Evolutionary conservation across 1,140 invertebrate genomes (phyloP), one percentile per base, ranked within the genome.

Genomic region (Araneus ventricosus): DNA sequence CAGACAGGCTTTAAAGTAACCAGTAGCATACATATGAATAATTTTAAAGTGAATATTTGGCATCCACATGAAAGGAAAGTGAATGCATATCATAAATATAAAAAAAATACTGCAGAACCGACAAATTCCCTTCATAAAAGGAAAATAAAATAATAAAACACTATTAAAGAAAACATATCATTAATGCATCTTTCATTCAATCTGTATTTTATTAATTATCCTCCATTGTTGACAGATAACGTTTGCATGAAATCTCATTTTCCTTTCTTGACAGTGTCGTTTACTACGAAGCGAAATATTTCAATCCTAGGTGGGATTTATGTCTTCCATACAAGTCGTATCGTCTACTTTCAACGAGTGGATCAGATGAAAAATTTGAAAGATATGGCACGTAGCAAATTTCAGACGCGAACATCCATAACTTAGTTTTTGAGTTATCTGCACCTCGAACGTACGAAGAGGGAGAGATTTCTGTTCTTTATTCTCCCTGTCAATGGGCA

Each of bases 371-470:
- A 37, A 75, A 75, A 75, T 75, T 75, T 75, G 70, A 75, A 75
- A 75, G 70, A 75, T 34, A 75, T 37, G 63, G 70, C 70, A 75
- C 70, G 30, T 75, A 75, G 70, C 70, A 75, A 75, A 75, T 75
- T 34, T 75, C 70, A 34, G 70, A 75, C 30, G 70, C 70, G 70
- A 87, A 34, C 57, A 61, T 37, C 27, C 85, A 87, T 87, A 87
- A 61, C 85, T 87, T 27, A 87, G 2, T 8, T 61, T 84, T 61
- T 61, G 85, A 61, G 14, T 87, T 87, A 87, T 87, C 57, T 87
- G 7, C 85, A 45, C 34, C 52, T 34, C 57, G 39, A 82, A n/a
- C 17, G 80, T 24, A 34, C 17, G 22, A 8, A 45, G 24, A 39
- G 34, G 22, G 34, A 27, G 14, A n/a, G 10, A 70, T 70, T 34